These are phyloP conservation scores for Calidris pugnax DNA, from an alignment of 2,113 vertebrate genomes.

Conservation along the genomic window DNA sequence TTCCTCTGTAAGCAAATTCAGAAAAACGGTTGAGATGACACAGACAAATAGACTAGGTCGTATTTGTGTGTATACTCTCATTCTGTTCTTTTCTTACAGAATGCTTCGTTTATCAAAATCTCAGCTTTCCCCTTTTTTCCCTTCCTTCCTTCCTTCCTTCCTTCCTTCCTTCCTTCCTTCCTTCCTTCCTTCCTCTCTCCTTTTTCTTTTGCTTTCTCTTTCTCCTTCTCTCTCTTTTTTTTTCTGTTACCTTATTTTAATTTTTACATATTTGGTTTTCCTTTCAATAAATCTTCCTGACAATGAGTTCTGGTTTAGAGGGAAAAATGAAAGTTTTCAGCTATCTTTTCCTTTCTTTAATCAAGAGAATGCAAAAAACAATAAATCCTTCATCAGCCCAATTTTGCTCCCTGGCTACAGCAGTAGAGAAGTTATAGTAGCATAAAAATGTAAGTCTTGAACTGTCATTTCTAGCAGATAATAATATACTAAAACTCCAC, in stretches of 20 bases:
- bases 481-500: not conserved
- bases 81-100: not conserved
- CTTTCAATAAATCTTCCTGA: not conserved
- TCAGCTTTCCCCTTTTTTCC: not conserved
- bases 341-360: not conserved
- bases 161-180: too few species aligned
- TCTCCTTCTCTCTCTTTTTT: not conserved
- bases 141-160: not conserved
- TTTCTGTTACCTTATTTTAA: not conserved
- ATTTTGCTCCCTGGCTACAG: not conserved
- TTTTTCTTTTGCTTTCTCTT: too few species aligned
- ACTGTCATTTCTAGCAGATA: not conserved
- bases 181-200: too few species aligned
- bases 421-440: not conserved
- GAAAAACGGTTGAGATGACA: not conserved
- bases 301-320: not conserved
- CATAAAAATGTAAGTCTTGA: not conserved
- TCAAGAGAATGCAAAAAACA: not conserved
- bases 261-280: not conserved
- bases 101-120: not conserved
- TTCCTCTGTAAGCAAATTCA: not conserved
- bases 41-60: not conserved
- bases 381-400: not conserved
- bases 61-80: not conserved
- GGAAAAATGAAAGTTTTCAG: not conserved